These are phyloP conservation scores for Tringa solitaria DNA, from an alignment of 2,113 vertebrate genomes.

Conservation along the genomic window DNA sequence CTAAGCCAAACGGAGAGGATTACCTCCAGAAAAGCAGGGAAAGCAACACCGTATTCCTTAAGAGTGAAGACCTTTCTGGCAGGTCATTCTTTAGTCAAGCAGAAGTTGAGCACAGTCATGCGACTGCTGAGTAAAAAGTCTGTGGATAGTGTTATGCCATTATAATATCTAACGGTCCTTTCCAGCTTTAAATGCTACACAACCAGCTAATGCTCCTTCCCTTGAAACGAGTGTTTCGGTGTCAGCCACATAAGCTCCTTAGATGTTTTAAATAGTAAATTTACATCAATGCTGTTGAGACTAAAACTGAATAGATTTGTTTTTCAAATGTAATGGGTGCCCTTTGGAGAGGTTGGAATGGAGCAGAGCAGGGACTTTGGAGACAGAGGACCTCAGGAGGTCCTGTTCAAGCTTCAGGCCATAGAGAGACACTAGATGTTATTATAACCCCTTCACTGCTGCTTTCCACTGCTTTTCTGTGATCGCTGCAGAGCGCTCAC, in stretches of 20 bases:
- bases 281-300: background rate
- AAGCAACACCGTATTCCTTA: background rate
- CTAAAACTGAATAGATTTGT: background rate
- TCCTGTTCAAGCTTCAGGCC: background rate
- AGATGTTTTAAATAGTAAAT: background rate
- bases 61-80: background rate
- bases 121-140: background rate
- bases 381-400: background rate
- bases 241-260: background rate
- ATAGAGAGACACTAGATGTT: background rate
- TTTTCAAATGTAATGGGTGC: background rate
- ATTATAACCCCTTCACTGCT: background rate
- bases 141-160: too few relatives aligned
- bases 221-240: background rate
- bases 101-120: background rate
- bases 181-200: background rate
- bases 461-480: background rate
- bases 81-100: background rate
- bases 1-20: background rate
- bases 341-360: background rate
- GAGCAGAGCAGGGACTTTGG: background rate
- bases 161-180: background rate
- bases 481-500: background rate
- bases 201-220: background rate
- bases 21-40: background rate